A percentile compares a stretch with the other conserved stretches of the same genome.
Evolutionary conservation across 2,113 vertebrate species (phyloP).

Genomic region (Oncorhynchus keta): DNA sequence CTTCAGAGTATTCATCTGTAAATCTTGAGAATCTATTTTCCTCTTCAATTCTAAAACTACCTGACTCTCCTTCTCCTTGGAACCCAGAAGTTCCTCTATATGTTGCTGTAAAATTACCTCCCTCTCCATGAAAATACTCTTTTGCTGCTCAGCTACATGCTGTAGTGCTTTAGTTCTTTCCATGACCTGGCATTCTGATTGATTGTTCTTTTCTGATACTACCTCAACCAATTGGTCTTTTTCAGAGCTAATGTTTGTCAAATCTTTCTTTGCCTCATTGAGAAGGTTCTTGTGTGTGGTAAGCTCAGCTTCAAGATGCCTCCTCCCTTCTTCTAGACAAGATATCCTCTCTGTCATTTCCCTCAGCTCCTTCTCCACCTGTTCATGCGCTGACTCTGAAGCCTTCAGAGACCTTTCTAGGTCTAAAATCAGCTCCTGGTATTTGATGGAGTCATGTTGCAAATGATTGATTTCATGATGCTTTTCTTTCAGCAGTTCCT

Average conservation of each 20-base stretch:
- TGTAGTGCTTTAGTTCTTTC: conserved; percentile 51
- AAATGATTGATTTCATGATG: conserved; percentile 85
- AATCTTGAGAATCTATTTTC: conserved; percentile 60
- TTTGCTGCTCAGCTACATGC: conserved; percentile 56
- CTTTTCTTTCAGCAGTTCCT: conserved; percentile 85
- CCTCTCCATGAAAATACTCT: conserved; percentile 62
- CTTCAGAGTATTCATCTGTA: conserved; percentile 72
- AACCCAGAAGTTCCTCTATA: conserved; percentile 52
- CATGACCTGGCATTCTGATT: conserved; percentile 43
- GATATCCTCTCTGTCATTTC: conserved; percentile 57
- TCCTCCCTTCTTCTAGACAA: conserved; percentile 50
- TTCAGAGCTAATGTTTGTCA: conserved; percentile 61
- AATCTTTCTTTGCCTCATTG: conserved; percentile 59
- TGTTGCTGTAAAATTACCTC: conserved; percentile 64
- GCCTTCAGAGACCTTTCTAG: conserved; percentile 78
- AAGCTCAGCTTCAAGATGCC: conserved; percentile 61
- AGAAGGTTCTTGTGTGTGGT: conserved; percentile 54
- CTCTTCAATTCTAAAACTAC: conserved; percentile 61
- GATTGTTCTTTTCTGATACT: conserved; percentile 56
- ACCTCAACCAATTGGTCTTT: conserved; percentile 65
- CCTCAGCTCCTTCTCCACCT: conserved; percentile 67
- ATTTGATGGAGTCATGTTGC: conserved; percentile 83
- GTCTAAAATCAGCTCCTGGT: conserved; percentile 83
- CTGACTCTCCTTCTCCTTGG: conserved; percentile 55
- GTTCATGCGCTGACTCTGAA: conserved; percentile 62